These are phyloP conservation scores for Argyrosomus japonicus DNA, from an alignment of 2,113 vertebrate genomes.

Conservation along the genomic window DNA sequence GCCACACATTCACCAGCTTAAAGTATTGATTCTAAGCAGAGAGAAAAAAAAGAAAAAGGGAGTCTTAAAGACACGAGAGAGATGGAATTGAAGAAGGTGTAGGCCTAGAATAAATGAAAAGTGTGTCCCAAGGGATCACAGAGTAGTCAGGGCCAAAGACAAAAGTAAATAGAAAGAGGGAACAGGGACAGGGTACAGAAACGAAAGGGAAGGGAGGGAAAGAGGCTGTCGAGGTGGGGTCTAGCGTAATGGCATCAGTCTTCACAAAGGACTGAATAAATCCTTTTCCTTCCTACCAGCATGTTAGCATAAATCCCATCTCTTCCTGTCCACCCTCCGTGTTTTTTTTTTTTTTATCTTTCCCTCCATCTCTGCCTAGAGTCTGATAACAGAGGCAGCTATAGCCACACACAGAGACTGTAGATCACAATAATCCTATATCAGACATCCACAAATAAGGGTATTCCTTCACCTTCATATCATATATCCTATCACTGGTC, in stretches of 20 bases:
- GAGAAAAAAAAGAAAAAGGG: not conserved
- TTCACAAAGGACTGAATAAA: constrained; percentile 57
- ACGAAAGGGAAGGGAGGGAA: constrained; percentile 3
- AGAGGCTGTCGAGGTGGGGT: constrained; percentile 26
- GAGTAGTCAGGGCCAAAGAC: constrained; percentile 34
- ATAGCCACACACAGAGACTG: constrained; percentile 13
- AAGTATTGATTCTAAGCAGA: constrained; percentile 32
- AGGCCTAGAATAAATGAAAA: constrained; percentile 60
- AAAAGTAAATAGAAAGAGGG: constrained; percentile 63
- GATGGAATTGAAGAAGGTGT: constrained; percentile 44
- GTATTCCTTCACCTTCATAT: constrained; percentile 11
- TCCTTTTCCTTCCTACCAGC: constrained; percentile 39
- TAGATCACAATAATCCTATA: constrained; percentile 8
- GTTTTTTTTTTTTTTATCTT: constrained; percentile 15
- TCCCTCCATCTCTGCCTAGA: constrained; percentile 31
- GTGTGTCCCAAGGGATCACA: constrained; percentile 39
- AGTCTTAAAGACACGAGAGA: constrained; percentile 21
- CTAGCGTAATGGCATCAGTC: constrained; percentile 59
- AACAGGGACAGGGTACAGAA: constrained; percentile 19
- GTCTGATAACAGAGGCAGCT: constrained; percentile 39
- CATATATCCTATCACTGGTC: not conserved
- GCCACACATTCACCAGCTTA: not conserved
- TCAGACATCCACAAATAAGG: constrained; percentile 17
- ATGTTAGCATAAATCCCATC: constrained; percentile 68
- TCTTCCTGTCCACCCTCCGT: constrained; percentile 31